Percentiles rank a stretch among this genome's conserved stretches.
These are phyloP conservation scores for Yponomeuta plumbellus DNA, from an alignment of 2,888 invertebrate species.

Conservation along the genomic window DNA sequence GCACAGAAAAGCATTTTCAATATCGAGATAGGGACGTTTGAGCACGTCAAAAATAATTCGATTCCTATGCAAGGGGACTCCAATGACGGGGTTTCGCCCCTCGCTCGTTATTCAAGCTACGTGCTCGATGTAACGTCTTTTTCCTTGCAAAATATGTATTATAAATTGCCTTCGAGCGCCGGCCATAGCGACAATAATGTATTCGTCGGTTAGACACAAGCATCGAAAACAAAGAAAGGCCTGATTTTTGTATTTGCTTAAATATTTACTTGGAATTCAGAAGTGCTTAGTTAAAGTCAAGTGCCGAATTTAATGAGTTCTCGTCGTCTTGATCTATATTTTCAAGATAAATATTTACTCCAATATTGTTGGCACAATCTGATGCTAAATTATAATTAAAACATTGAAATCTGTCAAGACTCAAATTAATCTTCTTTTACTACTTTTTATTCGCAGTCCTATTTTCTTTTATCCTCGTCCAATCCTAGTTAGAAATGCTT, in stretches of 20 bases:
- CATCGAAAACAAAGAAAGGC: background rate
- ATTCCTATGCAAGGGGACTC: conserved; percentile 49
- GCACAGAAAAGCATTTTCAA: conserved; percentile 17
- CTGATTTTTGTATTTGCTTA: background rate
- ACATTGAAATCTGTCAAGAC: conserved; percentile 1
- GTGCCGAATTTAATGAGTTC: conserved; percentile 24
- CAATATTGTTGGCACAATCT: conserved; percentile 11
- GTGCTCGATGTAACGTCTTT: conserved; percentile 47
- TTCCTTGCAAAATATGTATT: conserved; percentile 52
- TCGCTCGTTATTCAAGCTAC: conserved; percentile 57
- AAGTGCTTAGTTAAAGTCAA: conserved; percentile 22
- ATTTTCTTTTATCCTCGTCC: background rate
- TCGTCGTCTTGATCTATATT: conserved; percentile 26
- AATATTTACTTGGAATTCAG: conserved; percentile 3
- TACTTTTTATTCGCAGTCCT: background rate
- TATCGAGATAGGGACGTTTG: conserved; percentile 40
- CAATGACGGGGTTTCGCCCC: conserved; percentile 39
- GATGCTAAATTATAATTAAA: conserved; percentile 13
- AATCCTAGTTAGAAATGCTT: background rate
- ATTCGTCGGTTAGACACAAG: conserved; percentile 6
- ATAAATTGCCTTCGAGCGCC: conserved; percentile 51
- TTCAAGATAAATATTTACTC: conserved; percentile 25
- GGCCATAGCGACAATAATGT: conserved; percentile 38
- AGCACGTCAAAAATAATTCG: conserved; percentile 54
- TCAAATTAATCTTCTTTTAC: background rate